Evolutionary conservation across 2,113 vertebrate genomes (phyloP).

Genomic region (Caranx ignobilis): DNA sequence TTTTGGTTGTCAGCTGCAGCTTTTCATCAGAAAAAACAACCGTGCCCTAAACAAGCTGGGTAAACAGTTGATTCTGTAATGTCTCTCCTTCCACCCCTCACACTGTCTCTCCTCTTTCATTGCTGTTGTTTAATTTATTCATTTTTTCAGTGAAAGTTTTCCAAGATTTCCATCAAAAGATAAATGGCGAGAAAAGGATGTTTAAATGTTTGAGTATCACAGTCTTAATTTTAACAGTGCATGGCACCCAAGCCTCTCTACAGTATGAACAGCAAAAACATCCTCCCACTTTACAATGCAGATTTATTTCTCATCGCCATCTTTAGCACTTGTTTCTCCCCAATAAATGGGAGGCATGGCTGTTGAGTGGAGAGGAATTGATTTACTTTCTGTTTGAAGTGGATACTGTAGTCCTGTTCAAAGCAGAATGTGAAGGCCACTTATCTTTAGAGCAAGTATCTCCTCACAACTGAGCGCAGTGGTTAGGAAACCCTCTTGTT

Average conservation of each 20-base stretch:
- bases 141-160: conserved; percentile 61
- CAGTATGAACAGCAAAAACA: conserved; percentile 24
- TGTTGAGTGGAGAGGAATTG: conserved; percentile 44
- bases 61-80: conserved; percentile 62
- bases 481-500: conserved; percentile 36
- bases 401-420: conserved; percentile 55
- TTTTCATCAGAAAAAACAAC: conserved; percentile 68
- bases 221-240: conserved; percentile 50
- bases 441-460: conserved; percentile 46
- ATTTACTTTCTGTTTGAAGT: conserved; percentile 67
- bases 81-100: conserved; percentile 7
- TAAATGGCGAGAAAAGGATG: conserved; percentile 11
- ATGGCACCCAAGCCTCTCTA: conserved; percentile 34
- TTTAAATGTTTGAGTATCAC: conserved; percentile 59
- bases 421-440: conserved; percentile 68
- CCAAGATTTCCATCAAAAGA: conserved; percentile 62
- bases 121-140: conserved; percentile 64
- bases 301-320: conserved; percentile 46
- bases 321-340: conserved; percentile 47
- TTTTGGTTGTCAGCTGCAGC: conserved; percentile 67
- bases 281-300: conserved; percentile 42
- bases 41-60: conserved; percentile 48
- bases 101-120: conserved; percentile 27
- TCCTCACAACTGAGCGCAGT: conserved; percentile 38
- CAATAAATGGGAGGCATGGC: conserved; percentile 37